These are phyloP conservation scores for Anthoscopus minutus DNA, from an alignment of 2,113 vertebrate genomes.

Conservation along the genomic window DNA sequence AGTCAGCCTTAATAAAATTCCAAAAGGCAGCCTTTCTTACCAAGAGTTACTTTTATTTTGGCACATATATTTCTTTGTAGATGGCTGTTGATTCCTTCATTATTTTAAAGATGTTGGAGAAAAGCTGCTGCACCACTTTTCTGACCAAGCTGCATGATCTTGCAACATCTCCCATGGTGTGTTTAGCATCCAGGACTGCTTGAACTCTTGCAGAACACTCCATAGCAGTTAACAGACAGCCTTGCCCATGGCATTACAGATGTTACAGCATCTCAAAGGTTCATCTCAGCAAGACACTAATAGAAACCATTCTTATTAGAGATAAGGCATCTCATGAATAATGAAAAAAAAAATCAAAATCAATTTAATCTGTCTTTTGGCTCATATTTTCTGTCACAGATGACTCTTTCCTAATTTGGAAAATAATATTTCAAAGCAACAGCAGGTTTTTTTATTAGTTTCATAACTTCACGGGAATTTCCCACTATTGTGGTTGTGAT, in stretches of 20 bases:
- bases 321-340: background rate
- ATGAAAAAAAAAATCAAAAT: background rate
- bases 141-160: background rate
- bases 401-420: background rate
- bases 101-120: background rate
- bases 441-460: background rate
- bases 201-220: background rate
- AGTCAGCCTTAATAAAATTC: background rate
- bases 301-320: background rate
- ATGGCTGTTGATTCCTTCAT: background rate
- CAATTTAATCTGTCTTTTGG: background rate
- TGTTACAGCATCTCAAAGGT: background rate
- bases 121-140: background rate
- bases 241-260: background rate
- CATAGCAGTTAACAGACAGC: background rate
- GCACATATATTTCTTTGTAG: background rate
- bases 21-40: background rate
- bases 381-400: background rate
- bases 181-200: background rate
- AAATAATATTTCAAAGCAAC: background rate
- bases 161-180: background rate
- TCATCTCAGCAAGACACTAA: slow-evolving; percentile 1
- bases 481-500: background rate
- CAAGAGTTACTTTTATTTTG: background rate
- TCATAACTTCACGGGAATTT: background rate